Evolutionary conservation across 53 echinoderm and acorn worm species (phyloP).

Genomic region (Antedon mediterranea): DNA sequence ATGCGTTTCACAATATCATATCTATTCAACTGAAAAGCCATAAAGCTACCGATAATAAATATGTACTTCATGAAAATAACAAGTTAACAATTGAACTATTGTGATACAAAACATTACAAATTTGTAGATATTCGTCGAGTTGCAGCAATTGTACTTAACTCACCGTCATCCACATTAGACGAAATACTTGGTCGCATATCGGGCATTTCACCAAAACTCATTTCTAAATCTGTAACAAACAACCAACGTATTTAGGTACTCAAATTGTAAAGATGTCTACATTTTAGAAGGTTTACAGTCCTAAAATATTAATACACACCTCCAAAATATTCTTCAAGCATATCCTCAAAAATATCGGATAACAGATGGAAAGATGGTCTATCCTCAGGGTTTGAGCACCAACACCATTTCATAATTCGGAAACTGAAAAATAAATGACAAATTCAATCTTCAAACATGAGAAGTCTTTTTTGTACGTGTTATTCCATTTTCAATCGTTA

Average conservation of each 20-base stretch:
- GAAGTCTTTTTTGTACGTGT: too few relatives aligned
- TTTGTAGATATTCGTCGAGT: neutral
- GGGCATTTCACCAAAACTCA: neutral
- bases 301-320: neutral
- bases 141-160: neutral
- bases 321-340: slow-evolving; percentile 7
- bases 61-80: too few relatives aligned
- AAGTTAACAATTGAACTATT: neutral
- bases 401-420: slow-evolving; percentile 23
- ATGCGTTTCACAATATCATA: too few relatives aligned
- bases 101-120: neutral
- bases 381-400: slow-evolving; percentile 15
- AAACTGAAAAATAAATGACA: slow-evolving; percentile 13
- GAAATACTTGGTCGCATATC: neutral
- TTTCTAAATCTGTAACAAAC: neutral
- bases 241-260: too few relatives aligned
- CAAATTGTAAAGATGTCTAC: too few relatives aligned
- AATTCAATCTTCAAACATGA: too few relatives aligned
- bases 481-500: too few relatives aligned
- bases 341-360: slow-evolving; percentile 3
- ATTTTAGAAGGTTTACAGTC: too few relatives aligned
- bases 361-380: slow-evolving; percentile 19
- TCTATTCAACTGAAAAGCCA: too few relatives aligned
- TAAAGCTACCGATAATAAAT: too few relatives aligned
- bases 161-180: neutral